phyloP scores from a whole-genome alignment of 2,888 invertebrate species.

The Temnothorax ravouxi region DNA sequence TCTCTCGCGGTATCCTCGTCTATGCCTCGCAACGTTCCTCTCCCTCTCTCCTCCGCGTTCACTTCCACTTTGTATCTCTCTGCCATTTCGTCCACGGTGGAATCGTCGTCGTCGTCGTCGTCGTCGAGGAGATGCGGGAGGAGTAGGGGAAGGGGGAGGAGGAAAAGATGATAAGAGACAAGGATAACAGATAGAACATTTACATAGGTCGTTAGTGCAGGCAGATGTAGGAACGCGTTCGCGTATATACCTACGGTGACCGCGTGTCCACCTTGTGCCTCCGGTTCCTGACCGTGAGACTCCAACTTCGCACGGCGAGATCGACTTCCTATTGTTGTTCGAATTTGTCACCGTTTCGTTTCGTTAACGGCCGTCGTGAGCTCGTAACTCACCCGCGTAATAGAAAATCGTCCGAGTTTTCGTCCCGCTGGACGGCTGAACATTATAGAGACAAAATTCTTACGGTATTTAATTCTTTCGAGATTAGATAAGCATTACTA shows the following conservation, averaged over 20 bases:
- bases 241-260: conserved; percentile 54
- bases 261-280: conserved; percentile 62
- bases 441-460: neutral
- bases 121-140: conserved; percentile 54
- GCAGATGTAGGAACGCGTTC: conserved; percentile 71
- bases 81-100: conserved; percentile 65
- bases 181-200: conserved; percentile 84
- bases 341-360: conserved; percentile 46
- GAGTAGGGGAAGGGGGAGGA: conserved; percentile 65
- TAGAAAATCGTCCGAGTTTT: neutral
- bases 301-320: conserved; percentile 34
- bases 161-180: conserved; percentile 84
- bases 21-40: conserved; percentile 49
- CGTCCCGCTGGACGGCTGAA: neutral
- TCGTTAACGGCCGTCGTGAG: conserved; percentile 25
- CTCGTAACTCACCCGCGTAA: neutral
- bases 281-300: conserved; percentile 66
- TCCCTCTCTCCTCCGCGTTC: conserved; percentile 35
- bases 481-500: neutral
- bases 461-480: neutral
- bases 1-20: conserved; percentile 33
- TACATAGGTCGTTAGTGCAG: conserved; percentile 85
- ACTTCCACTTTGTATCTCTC: conserved; percentile 62
- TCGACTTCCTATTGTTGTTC: conserved; percentile 50
- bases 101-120: conserved; percentile 65